These are phyloP conservation scores for Taphrorychus bicolor DNA, from an alignment of 2,888 invertebrate genomes.

Conservation along the genomic window DNA sequence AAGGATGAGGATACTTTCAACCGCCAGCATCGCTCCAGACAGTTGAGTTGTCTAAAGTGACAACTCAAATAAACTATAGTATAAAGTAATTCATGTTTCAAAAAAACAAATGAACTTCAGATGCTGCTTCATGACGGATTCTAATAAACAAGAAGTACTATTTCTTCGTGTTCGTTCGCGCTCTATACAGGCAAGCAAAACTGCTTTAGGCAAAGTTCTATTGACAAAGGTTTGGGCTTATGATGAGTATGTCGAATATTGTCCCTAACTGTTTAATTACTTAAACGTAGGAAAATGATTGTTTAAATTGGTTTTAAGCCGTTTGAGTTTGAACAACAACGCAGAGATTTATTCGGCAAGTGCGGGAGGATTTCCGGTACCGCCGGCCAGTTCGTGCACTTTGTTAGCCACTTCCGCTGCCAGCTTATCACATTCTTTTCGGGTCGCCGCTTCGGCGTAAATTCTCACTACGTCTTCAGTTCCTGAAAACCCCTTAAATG, in stretches of 20 bases:
- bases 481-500: slow-evolving; percentile 62
- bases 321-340: no score
- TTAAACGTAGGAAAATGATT: not conserved
- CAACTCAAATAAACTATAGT: not conserved
- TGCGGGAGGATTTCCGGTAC: slow-evolving; percentile 72
- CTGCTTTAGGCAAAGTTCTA: not conserved
- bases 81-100: not conserved
- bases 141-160: not conserved
- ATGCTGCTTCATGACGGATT: not conserved
- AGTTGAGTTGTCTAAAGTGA: no score
- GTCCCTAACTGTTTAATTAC: not conserved
- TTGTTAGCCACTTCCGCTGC: slow-evolving; percentile 77
- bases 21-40: no score
- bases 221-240: not conserved
- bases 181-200: not conserved
- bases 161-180: not conserved
- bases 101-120: not conserved
- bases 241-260: no score
- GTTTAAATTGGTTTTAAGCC: not conserved
- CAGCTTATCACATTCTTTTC: slow-evolving; percentile 66
- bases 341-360: not conserved
- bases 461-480: slow-evolving; percentile 97
- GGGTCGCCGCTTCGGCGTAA: slow-evolving; percentile 91
- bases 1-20: no score
- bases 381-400: slow-evolving; percentile 82